These are phyloP conservation scores for Odontomyia ornata DNA, from an alignment of 2,888 invertebrate species.

Conservation along the genomic window DNA sequence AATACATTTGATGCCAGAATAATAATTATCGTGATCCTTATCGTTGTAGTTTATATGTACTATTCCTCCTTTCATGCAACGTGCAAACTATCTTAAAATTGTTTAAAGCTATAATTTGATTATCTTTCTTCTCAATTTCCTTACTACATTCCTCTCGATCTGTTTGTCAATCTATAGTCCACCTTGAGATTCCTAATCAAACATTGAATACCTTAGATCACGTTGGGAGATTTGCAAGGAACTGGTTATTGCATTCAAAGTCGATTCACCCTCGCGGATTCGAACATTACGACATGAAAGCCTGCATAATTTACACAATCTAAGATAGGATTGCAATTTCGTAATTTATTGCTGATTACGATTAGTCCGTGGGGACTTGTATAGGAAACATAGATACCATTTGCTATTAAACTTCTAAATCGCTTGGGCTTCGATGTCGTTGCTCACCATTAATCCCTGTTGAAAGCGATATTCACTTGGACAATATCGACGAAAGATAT, in stretches of 20 bases:
- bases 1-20: too few relatives aligned
- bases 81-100: too few relatives aligned
- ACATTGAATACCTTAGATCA: conserved; percentile 20
- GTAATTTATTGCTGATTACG: conserved; percentile 41
- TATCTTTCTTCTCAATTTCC: too few relatives aligned
- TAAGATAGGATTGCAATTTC: conserved; percentile 27
- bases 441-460: conserved; percentile 19
- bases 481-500: conserved; percentile 6
- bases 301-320: conserved; percentile 26
- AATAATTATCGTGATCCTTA: too few relatives aligned
- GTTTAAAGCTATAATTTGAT: too few relatives aligned
- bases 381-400: neutral
- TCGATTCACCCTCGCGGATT: neutral
- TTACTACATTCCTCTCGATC: neutral
- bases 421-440: conserved; percentile 6
- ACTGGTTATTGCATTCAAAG: neutral
- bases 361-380: conserved; percentile 20
- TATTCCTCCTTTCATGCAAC: too few relatives aligned
- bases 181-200: conserved; percentile 21
- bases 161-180: neutral
- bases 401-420: conserved; percentile 20
- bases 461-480: neutral
- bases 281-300: neutral
- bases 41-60: too few relatives aligned
- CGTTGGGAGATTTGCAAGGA: neutral